phyloP scores from a whole-genome alignment of 2,888 invertebrate genomes.

The Lysandra bellargus region DNA sequence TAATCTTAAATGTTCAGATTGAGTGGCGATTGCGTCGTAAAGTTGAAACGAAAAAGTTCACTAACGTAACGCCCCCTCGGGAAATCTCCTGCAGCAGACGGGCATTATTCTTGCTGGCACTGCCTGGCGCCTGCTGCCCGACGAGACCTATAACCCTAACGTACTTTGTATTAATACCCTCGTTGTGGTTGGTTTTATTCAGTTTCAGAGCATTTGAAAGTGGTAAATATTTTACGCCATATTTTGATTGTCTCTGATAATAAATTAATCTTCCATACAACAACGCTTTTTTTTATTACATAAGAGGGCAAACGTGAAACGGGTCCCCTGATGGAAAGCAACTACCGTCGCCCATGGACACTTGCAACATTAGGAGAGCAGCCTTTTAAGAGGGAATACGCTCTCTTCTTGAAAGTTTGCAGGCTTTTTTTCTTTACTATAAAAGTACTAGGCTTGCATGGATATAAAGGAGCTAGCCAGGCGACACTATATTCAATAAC shows the following conservation, averaged over 20 bases:
- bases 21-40: conserved; percentile 15
- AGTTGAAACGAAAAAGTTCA: conserved; percentile 16
- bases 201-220: too few relatives aligned
- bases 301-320: too few relatives aligned
- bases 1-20: neutral
- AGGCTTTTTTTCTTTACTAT: too few relatives aligned
- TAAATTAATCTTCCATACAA: too few relatives aligned
- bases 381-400: too few relatives aligned
- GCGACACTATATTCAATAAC: neutral
- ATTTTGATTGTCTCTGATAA: too few relatives aligned
- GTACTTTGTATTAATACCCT: neutral
- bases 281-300: too few relatives aligned
- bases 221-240: too few relatives aligned
- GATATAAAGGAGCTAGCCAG: neutral
- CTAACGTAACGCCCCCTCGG: neutral
- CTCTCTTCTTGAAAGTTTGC: too few relatives aligned
- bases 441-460: neutral
- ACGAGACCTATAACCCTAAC: neutral
- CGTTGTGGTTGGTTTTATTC: neutral
- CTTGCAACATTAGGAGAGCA: too few relatives aligned
- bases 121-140: neutral
- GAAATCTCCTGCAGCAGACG: neutral
- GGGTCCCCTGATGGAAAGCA: too few relatives aligned
- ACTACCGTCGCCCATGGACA: too few relatives aligned
- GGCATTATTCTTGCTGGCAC: neutral